phyloP scores from a whole-genome alignment of 2,888 invertebrate species.

The Epinotia brunnichana region DNA sequence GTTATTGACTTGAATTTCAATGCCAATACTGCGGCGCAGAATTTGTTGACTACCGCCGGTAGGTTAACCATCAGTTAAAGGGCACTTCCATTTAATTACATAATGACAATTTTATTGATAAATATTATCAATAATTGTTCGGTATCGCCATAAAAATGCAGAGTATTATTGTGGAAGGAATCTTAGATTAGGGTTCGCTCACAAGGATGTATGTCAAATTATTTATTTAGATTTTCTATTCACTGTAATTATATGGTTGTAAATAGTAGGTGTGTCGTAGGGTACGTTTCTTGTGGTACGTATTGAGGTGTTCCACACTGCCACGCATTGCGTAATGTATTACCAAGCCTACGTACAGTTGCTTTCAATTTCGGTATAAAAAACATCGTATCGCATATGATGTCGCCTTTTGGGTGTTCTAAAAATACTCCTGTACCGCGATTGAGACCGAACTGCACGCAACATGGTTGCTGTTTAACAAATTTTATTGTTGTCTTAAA shows the following conservation, averaged over 20 bases:
- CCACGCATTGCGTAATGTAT: slow-evolving; percentile 49
- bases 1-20: slow-evolving; percentile 34
- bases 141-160: slow-evolving; percentile 74
- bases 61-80: slow-evolving; percentile 23
- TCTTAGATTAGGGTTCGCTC: slow-evolving; percentile 37
- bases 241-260: slow-evolving; percentile 41
- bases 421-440: slow-evolving; percentile 32
- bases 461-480: slow-evolving; percentile 28
- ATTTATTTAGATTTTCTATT: slow-evolving; percentile 40
- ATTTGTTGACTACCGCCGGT: slow-evolving; percentile 19
- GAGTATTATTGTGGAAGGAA: slow-evolving; percentile 64
- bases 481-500: slow-evolving; percentile 36
- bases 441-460: slow-evolving; percentile 39
- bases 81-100: slow-evolving; percentile 44
- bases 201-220: slow-evolving; percentile 41
- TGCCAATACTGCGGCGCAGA: slow-evolving; percentile 20
- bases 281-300: neutral
- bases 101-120: slow-evolving; percentile 44
- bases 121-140: slow-evolving; percentile 65
- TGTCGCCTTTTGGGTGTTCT: slow-evolving; percentile 30
- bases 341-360: slow-evolving; percentile 36
- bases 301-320: slow-evolving; percentile 19
- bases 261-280: slow-evolving; percentile 36
- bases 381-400: slow-evolving; percentile 11
- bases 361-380: slow-evolving; percentile 36